Evolutionary conservation across 2,888 invertebrate genomes (phyloP), one percentile per base, ranked within the genome.

Genomic region (Ceraclea dissimilis): DNA sequence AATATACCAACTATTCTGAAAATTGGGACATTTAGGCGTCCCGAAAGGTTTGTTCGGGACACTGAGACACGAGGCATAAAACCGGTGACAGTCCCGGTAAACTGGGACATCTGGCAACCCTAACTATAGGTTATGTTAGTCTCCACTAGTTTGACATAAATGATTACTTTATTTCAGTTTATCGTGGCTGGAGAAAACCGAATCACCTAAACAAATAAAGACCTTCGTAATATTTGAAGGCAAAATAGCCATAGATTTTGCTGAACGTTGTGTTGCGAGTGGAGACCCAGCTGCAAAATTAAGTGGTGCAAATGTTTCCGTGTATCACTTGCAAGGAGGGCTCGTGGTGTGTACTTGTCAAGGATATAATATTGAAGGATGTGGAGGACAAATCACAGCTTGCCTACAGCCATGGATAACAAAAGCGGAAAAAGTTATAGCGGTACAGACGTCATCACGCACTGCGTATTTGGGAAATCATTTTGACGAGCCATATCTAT

Each of bases 211-310:
- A 8, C 2, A 16, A 13, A 39, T 39, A 13, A 16, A 39, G 4
- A 39, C 2, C 2, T 39, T 39, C 4, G 13, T 39, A 5, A 39
- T 39, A 39, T 39, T 76, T 48, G 76, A 77, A 67, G 76, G 77
- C 16, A 70, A 69, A 66, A 72, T 70, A 59, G 66, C 76, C 21
- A 66, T 68, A 52, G 69, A 75, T 48, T 70, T 68, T 59, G 59
- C 74, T 13, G 69, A 66, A 55, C 60, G 57, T 26, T 65, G 69
- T 60, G 5, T n/a, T 13, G 16, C 13, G 2, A 39, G n/a, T 16
- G 39, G 39, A n/a, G 13, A 13, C 13, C 39, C 39, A 8, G 4
- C 39, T 39, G 39, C 39, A 13, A 39, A 5, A 8, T 8, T 39
- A 39, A 8, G 8, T 13, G 39, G 39, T 4, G 39, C 13, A 13